Evolutionary conservation across 35 echinoderm and acorn worm genomes (phyloP), one percentile per base, ranked within the genome.

Genomic region (Heliocidaris tuberculata): DNA sequence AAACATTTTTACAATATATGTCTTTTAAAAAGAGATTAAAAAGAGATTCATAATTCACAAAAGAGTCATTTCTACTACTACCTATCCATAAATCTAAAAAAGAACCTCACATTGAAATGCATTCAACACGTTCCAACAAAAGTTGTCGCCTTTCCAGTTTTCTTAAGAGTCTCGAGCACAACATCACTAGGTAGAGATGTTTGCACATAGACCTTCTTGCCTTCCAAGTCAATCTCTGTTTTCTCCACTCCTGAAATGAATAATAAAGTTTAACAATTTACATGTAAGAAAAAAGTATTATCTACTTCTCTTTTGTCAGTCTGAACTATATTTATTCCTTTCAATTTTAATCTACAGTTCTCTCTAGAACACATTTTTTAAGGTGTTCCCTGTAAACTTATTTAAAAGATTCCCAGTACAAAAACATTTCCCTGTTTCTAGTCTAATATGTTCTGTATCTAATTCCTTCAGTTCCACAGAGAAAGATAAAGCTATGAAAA

Each of bases 111-210:
- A 27, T 78, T 78, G 65, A 78, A 42, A 89, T 8, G 31, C 47
- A 52, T 16, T 59, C 48, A 93, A 48, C 91, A 93, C 50, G 49
- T 59, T 32, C 95, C 94, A 8, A 97, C 90, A 85, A 92, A 97
- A 30, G 93, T 89, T 47, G 95, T 97, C 7, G 93, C 90, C 85
- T 97, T 97, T 86, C 97, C 97, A n/a, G 97, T 96, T 50, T 97
- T 97, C 90, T 97, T 97, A 4, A 97, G 47, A 29, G 94, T 47
- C 92, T 96, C 97, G 2, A 97, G 90, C 24, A 97, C 65, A 12
- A 93, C 78, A 93, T 96, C 94, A 54, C 95, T 85, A 70, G 97
- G 50, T 31, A 95, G 30, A 50, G 88, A 59, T 9, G 97, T 93
- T 31, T 59, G 61, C 70, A 97, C 95, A 49, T 87, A 42, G 9